Conservation (phyloP, 30 jellyfish, hydroid and myxozoan species). For the Euphysa ruthae region DNA sequence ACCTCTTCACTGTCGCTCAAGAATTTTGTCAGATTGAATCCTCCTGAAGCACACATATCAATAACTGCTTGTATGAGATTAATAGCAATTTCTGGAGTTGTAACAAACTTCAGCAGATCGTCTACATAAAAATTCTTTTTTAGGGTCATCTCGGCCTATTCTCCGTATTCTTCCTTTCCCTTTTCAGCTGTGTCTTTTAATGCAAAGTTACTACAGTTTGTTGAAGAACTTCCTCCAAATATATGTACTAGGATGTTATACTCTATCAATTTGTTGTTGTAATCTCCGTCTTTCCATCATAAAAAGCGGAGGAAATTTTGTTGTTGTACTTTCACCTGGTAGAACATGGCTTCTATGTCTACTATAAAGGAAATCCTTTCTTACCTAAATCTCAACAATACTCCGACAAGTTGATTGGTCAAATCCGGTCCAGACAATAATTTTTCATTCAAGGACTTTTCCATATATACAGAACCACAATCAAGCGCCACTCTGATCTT, state of each 20-base stretch:
- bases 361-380: conserved; percentile 6
- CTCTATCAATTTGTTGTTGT: neutral
- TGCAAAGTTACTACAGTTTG: conserved; percentile 20
- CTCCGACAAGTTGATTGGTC: conserved; percentile 19
- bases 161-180: neutral
- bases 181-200: neutral
- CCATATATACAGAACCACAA: conserved; percentile 22
- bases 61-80: conserved; percentile 1
- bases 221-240: conserved; percentile 22
- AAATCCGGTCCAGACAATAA: conserved; percentile 24
- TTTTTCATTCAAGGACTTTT: conserved; percentile 18
- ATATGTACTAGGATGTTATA: conserved; percentile 3
- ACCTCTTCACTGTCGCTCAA: conserved; percentile 13
- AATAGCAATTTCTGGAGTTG: conserved; percentile 6
- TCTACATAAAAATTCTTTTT: conserved; percentile 23
- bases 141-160: conserved; percentile 1
- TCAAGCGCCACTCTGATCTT: conserved; percentile 28
- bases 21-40: conserved; percentile 39
- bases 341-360: conserved; percentile 31
- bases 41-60: conserved; percentile 13
- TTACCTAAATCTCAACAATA: conserved; percentile 10
- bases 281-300: conserved; percentile 15
- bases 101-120: conserved; percentile 11
- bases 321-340: conserved; percentile 4
- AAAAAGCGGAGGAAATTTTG: neutral